These are phyloP conservation scores for Zonitis immaculata DNA, from an alignment of 2,888 invertebrate genomes.

Conservation along the genomic window DNA sequence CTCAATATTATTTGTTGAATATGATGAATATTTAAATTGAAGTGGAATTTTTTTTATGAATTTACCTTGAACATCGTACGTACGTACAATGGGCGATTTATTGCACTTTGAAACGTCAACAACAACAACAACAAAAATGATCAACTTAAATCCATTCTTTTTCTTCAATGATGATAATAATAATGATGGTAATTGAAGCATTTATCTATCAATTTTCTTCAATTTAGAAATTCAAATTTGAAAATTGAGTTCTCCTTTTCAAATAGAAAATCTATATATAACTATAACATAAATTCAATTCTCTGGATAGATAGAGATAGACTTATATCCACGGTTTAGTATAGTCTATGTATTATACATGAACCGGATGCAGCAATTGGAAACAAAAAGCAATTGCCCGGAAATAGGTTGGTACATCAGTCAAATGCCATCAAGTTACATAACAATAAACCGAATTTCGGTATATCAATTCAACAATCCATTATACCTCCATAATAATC, in stretches of 20 bases:
- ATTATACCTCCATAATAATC: neutral
- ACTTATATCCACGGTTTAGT: neutral
- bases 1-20: neutral
- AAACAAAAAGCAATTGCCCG: neutral
- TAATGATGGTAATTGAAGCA: neutral
- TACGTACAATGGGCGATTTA: neutral
- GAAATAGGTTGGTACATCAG: neutral
- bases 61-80: neutral
- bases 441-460: neutral
- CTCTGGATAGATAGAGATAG: neutral
- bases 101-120: neutral
- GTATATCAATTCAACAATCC: neutral
- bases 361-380: neutral
- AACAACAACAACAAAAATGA: neutral
- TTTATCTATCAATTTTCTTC: neutral
- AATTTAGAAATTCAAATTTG: neutral
- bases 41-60: neutral
- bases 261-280: too few species aligned
- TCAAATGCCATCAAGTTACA: neutral
- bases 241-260: neutral
- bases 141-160: neutral
- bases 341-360: neutral
- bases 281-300: neutral
- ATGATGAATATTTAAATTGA: neutral
- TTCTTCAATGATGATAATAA: neutral